Percentiles rank a stretch among this genome's conserved stretches.
These are phyloP conservation scores for Trigoniulus corallinus DNA, from an alignment of 1,140 invertebrate genomes.

Conservation along the genomic window DNA sequence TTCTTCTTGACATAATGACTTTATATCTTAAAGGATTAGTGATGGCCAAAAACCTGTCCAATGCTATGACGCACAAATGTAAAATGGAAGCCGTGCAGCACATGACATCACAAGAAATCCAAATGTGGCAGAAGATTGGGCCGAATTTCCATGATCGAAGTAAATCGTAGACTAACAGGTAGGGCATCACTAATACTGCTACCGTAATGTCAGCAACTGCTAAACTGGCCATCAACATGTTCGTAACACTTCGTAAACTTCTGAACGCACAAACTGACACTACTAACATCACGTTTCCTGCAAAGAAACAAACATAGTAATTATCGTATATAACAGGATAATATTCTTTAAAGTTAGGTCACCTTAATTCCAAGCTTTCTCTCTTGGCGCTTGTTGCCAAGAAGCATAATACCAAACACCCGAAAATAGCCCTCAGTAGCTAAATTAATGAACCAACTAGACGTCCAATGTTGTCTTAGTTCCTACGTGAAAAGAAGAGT, in stretches of 20 bases:
- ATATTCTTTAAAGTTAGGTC: no score
- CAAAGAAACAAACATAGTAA: not conserved
- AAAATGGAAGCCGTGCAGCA: constrained; percentile 67
- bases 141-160: constrained; percentile 66
- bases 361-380: no score
- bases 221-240: constrained; percentile 75
- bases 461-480: no score
- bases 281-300: constrained; percentile 66
- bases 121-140: constrained; percentile 55
- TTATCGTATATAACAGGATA: no score
- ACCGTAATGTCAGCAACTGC: constrained; percentile 59
- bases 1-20: constrained; percentile 61
- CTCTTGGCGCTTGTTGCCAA: no score
- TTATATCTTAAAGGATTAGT: constrained; percentile 79
- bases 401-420: no score
- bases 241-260: constrained; percentile 44
- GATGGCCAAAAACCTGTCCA: constrained; percentile 79
- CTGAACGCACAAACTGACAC: constrained; percentile 71
- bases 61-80: constrained; percentile 75
- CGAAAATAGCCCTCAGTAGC: no score
- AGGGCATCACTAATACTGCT: constrained; percentile 51
- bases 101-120: constrained; percentile 29
- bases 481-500: no score
- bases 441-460: no score
- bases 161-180: constrained; percentile 63